Conservation (phyloP, 2,113 vertebrate genomes). For the Otocyon megalotis region DNA sequence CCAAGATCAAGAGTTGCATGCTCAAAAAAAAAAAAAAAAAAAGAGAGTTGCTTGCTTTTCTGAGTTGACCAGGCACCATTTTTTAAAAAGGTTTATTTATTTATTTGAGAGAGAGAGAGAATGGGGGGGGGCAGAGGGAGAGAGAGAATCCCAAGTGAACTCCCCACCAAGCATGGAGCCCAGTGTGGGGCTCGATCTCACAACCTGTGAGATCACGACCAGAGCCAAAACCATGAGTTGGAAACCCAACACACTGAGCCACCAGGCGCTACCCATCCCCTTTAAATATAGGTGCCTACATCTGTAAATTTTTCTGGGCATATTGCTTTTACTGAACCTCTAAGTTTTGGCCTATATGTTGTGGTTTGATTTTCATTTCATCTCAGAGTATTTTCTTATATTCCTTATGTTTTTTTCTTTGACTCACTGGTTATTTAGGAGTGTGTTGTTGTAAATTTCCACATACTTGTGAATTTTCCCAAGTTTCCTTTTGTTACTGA, state of each 20-base stretch:
- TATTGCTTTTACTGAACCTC: not conserved
- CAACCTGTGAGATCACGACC: not conserved
- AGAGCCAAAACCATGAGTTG: not conserved
- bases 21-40: no score
- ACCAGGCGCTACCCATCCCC: no score
- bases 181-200: not conserved
- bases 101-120: not conserved
- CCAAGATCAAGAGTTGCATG: not conserved
- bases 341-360: not conserved
- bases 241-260: not conserved
- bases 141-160: not conserved
- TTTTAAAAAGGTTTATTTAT: not conserved
- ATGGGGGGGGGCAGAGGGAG: not conserved
- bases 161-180: not conserved
- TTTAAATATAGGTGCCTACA: not conserved
- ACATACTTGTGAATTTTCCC: not conserved
- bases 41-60: not conserved
- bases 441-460: not conserved
- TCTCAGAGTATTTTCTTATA: not conserved
- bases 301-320: not conserved
- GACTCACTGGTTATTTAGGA: not conserved
- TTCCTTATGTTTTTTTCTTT: not conserved
- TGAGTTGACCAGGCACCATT: not conserved
- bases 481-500: not conserved
- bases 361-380: not conserved